Percentiles rank a stretch among this genome's conserved stretches.
These are phyloP conservation scores for Gephyroberyx darwinii DNA, from an alignment of 2,797 vertebrate genomes.

Conservation along the genomic window DNA sequence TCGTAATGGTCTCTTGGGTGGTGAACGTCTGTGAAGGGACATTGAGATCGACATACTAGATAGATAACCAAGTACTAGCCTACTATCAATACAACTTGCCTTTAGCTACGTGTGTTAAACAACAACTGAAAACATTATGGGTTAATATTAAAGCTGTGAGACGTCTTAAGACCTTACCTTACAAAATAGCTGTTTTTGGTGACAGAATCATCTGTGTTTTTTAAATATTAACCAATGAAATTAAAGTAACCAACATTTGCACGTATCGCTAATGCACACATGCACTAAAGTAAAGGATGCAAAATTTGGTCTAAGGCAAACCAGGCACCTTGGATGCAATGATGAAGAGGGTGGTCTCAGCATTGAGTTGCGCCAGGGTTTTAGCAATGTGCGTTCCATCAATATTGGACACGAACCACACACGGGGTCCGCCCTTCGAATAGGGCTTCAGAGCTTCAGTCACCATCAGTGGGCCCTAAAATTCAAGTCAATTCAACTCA, in stretches of 20 bases:
- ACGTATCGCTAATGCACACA: too few species aligned
- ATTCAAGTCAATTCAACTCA: conserved; percentile 23
- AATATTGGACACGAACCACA: conserved; percentile 98
- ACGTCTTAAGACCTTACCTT: neutral
- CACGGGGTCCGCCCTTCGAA: conserved; percentile 89
- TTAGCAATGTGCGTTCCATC: conserved; percentile 97
- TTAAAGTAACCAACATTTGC: neutral
- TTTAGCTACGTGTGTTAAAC: too few species aligned
- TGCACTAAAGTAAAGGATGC: neutral
- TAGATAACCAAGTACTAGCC: neutral
- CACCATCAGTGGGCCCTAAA: conserved; percentile 96
- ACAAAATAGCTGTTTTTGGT: neutral
- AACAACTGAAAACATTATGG: neutral
- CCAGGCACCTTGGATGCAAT: conserved; percentile 93
- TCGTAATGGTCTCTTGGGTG: conserved; percentile 97
- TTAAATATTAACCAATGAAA: neutral
- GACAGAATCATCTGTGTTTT: neutral
- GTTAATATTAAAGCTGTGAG: neutral
- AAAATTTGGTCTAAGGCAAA: neutral
- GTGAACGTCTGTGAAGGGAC: conserved; percentile 89
- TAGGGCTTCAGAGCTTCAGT: conserved; percentile 95
- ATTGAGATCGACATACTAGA: neutral
- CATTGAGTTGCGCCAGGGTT: conserved; percentile 89
- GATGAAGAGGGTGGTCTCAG: conserved; percentile 93
- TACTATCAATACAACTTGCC: neutral